Evolutionary conservation across 2,113 vertebrate species (phyloP).

Genomic region (Clarias batrachus): DNA sequence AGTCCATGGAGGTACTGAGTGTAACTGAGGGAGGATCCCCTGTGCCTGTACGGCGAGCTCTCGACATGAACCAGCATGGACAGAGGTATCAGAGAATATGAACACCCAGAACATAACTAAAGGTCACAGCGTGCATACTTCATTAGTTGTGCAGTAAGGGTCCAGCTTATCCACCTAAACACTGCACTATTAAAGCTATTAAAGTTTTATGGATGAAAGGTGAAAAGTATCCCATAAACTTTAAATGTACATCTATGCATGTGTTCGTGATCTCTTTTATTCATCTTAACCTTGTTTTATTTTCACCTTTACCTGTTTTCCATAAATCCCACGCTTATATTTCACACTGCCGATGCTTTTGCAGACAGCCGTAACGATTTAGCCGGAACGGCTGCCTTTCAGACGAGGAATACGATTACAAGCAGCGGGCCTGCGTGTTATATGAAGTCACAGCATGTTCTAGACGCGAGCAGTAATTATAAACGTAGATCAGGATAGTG

Average conservation of each 20-base stretch:
- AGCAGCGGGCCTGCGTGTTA: constrained; percentile 9
- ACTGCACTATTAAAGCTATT: background rate
- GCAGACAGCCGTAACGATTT: background rate
- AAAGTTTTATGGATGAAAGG: background rate
- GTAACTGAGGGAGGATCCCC: constrained; percentile 97
- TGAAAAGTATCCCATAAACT: background rate
- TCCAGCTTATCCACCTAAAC: background rate
- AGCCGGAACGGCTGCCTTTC: background rate
- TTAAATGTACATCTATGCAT: background rate
- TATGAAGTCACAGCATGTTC: constrained; percentile 24
- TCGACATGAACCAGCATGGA: constrained; percentile 96
- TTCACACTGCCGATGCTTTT: background rate
- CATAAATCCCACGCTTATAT: constrained; percentile 3
- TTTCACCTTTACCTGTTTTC: background rate
- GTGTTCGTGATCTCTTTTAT: background rate
- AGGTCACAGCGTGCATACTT: background rate
- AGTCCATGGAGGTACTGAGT: constrained; percentile 97
- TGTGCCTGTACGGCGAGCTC: constrained; percentile 89
- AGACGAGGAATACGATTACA: background rate
- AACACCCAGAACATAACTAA: background rate
- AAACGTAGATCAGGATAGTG: constrained; percentile 24
- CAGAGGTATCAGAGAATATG: constrained; percentile 80
- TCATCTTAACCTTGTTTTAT: background rate
- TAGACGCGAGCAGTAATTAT: constrained; percentile 21
- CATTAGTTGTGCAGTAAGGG: background rate